These are phyloP conservation scores for Chaetura pelagica DNA, from an alignment of 2,113 vertebrate species.

Conservation along the genomic window DNA sequence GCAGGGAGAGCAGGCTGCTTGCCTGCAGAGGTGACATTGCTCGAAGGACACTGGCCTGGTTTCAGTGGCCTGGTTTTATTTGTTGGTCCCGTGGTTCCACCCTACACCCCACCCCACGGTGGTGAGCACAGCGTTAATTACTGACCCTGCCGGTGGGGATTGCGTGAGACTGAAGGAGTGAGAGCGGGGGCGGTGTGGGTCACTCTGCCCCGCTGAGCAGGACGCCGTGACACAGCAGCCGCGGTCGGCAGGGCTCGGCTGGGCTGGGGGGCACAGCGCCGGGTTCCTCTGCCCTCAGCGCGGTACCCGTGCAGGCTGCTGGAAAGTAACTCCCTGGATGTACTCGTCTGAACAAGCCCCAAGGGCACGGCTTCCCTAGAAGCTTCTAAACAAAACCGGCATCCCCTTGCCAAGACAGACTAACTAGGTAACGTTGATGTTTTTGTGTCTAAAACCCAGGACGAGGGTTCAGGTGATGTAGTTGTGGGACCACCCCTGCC, in stretches of 20 bases:
- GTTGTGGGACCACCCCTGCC: not conserved
- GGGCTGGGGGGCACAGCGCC: fast-evolving
- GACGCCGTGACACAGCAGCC: not conserved
- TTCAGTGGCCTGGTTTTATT: slow-evolving; percentile 65
- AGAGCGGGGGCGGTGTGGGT: not conserved
- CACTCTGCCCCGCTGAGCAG: not conserved
- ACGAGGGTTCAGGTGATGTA: fast-evolving
- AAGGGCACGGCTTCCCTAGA: not conserved
- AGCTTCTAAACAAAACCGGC: not conserved
- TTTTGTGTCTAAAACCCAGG: not conserved
- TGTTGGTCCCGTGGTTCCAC: not conserved
- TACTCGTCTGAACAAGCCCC: not conserved
- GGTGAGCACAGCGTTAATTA: not conserved
- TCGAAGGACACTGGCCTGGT: slow-evolving; percentile 21
- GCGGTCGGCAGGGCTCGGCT: not conserved
- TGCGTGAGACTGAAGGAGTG: not conserved
- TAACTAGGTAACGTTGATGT: fast-evolving
- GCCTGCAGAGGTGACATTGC: not conserved
- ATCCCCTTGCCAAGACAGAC: not conserved
- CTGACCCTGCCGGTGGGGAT: not conserved
- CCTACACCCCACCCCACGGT: not conserved
- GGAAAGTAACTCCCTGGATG: not conserved
- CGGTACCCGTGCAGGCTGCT: fast-evolving
- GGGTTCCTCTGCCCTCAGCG: fast-evolving
- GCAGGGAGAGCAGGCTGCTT: not conserved